Percentiles rank a stretch among this genome's conserved stretches.
phyloP scores from a whole-genome alignment of 2,888 invertebrate species.

The Lepeophtheirus nordmannii region DNA sequence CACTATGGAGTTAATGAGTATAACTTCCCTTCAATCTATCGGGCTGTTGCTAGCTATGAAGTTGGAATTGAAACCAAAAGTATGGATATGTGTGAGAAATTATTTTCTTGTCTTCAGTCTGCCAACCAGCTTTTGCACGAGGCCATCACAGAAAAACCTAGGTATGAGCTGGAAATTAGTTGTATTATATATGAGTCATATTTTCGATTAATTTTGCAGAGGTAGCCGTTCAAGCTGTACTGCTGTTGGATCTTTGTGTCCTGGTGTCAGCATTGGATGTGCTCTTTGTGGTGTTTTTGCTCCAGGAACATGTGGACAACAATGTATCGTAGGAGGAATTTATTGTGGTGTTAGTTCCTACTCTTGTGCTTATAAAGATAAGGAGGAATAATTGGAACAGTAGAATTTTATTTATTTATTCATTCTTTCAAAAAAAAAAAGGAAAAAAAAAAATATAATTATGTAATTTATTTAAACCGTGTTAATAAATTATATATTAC shows the following conservation, averaged over 20 bases:
- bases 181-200: not conserved
- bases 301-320: slow-evolving; percentile 19
- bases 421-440: no score
- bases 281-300: slow-evolving; percentile 16
- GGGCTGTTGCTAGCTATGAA: not conserved
- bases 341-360: slow-evolving; percentile 14
- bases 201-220: not conserved
- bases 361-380: not conserved
- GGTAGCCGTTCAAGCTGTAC: not conserved
- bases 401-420: no score
- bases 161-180: not conserved
- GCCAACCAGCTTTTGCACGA: not conserved
- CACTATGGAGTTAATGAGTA: not conserved
- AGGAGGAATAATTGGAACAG: not conserved
- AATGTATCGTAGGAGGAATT: slow-evolving; percentile 14
- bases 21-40: not conserved
- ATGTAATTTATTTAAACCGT: no score
- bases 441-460: no score
- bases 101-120: not conserved
- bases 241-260: slow-evolving; percentile 11
- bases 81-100: not conserved
- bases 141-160: not conserved
- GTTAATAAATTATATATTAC: no score
- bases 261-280: slow-evolving; percentile 21
- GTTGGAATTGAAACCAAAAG: not conserved